Evolutionary conservation across 2,888 invertebrate species (phyloP).

Genomic region (Serripes groenlandicus): DNA sequence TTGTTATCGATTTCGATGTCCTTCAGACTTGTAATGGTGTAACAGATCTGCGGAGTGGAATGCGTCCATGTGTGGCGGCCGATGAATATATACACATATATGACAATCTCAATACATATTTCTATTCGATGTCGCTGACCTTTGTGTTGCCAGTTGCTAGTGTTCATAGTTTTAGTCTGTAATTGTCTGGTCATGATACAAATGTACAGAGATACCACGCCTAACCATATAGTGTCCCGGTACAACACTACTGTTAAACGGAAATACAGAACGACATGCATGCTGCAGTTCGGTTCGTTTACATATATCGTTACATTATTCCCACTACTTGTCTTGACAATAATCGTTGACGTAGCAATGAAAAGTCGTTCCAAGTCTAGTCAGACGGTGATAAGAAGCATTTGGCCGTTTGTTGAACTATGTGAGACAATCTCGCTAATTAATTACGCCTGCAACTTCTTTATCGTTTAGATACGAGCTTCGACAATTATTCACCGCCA

Average conservation of each 20-base stretch:
- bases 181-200: constrained; percentile 80
- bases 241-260: constrained; percentile 32
- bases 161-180: constrained; percentile 76
- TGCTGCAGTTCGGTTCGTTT: constrained; percentile 80
- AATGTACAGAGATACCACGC: constrained; percentile 68
- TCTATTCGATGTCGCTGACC: constrained; percentile 80
- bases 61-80: constrained; percentile 55
- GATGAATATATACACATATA: constrained; percentile 69
- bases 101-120: constrained; percentile 63
- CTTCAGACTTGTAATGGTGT: constrained; percentile 66
- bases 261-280: constrained; percentile 67
- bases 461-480: constrained; percentile 80
- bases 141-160: constrained; percentile 81
- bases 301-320: constrained; percentile 78
- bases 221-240: constrained; percentile 42
- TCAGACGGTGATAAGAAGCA: constrained; percentile 37
- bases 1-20: no score
- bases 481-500: constrained; percentile 63
- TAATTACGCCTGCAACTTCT: constrained; percentile 81
- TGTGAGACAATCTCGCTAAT: constrained; percentile 74
- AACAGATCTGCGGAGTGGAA: no score
- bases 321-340: constrained; percentile 76
- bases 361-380: constrained; percentile 47
- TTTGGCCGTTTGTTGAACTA: constrained; percentile 67
- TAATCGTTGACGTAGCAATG: constrained; percentile 72